Evolutionary conservation across 2,113 vertebrate species (phyloP), one percentile per base, ranked within the genome.

Genomic region (Phainopepla nitens): DNA sequence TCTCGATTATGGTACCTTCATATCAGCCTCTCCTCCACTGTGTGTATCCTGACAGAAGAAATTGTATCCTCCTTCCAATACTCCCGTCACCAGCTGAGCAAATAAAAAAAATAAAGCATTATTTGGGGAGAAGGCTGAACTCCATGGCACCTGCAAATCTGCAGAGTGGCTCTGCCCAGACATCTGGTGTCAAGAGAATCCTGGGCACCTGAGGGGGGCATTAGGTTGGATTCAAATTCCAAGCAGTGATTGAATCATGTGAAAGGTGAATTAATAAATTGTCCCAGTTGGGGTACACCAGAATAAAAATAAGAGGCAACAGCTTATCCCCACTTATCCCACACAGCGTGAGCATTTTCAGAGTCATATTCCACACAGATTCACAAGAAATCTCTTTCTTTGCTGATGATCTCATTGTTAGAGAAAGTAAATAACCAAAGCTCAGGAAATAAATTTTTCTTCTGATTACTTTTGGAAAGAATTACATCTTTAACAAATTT

Each of bases 1-100:
- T 66, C 65, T 60, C 0, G 1, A 82, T 87, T 64, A 94, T 2
- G 0, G 94, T 98, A 99, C 99, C 99, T 98, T 99, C 89, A 98
- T 97, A 83, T 99, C 99, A 4, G 98, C 97, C 82, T 99, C 98
- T 78, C 98, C 98, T 53, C 97, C 98, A 13, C 98, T 99, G 96
- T 98, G 98, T 2, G 98, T 99, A 94, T 99, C 97, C 97, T 99
- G 99, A 94, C 99, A 99, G 98, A 98, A 98, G 97, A 99, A 98
- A 97, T 98, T 99, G 98, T 99, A 99, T 69, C 96, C 97, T 81
- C 99, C 98, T 81, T 98, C 96, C 98, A 98, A 98, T 51, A 98
- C 98, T 94, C 98, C 98, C 0, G 97, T 97, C 89, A 99, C 97
- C 80, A 99, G 97, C 99, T 99, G 56, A 70, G 47, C 61, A 97